These are phyloP conservation scores for Eristalis tenax DNA, from an alignment of 2,888 invertebrate genomes.

Conservation along the genomic window DNA sequence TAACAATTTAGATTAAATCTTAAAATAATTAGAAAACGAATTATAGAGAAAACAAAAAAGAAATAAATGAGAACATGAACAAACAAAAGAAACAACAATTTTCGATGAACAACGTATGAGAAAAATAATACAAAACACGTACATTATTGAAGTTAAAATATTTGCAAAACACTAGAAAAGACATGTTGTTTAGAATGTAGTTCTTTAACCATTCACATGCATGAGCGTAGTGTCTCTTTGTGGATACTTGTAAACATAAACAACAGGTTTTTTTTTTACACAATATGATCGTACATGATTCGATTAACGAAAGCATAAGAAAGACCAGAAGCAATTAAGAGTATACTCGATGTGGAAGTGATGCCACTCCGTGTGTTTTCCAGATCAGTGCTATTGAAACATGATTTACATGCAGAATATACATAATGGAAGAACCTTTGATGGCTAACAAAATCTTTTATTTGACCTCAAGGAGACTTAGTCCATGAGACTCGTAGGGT, in stretches of 20 bases:
- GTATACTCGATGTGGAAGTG: not conserved
- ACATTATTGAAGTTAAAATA: not conserved
- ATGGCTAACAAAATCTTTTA: too few relatives aligned
- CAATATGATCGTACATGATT: not conserved
- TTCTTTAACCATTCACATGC: slow-evolving; percentile 22
- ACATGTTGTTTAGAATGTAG: slow-evolving; percentile 16
- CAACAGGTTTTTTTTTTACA: slow-evolving; percentile 19
- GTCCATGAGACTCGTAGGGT: too few relatives aligned
- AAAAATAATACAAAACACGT: not conserved
- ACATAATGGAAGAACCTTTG: not conserved
- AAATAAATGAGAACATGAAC: slow-evolving; percentile 41
- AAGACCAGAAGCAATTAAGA: slow-evolving; percentile 12
- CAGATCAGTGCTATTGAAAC: not conserved
- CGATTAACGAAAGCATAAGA: not conserved
- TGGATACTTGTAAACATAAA: slow-evolving; percentile 31
- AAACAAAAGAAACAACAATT: slow-evolving; percentile 17
- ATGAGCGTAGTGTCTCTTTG: slow-evolving; percentile 25
- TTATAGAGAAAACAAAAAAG: slow-evolving; percentile 33
- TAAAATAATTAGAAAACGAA: slow-evolving; percentile 50
- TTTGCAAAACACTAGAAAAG: slow-evolving; percentile 12
- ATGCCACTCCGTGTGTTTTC: not conserved
- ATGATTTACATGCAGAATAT: slow-evolving; percentile 21
- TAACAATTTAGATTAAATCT: slow-evolving; percentile 61
- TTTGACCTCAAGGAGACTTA: too few relatives aligned
- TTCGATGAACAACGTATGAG: slow-evolving; percentile 50